These are phyloP conservation scores for Lepidurus arcticus DNA, from an alignment of 1,140 invertebrate species.

Conservation along the genomic window DNA sequence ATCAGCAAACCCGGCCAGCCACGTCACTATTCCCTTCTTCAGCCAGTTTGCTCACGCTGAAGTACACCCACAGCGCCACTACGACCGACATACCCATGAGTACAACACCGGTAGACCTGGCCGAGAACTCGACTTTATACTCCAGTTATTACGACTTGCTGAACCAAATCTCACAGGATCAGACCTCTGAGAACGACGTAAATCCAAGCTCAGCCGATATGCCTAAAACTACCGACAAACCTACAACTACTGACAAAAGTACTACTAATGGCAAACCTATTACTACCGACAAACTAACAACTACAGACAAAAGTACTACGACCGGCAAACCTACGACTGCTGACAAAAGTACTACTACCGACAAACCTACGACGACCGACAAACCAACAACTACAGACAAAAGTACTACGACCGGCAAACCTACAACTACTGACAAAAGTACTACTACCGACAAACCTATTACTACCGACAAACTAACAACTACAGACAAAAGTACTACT, in stretches of 20 bases:
- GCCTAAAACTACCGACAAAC: not conserved
- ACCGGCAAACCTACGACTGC: not conserved
- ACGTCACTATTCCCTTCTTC: not conserved
- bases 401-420: not conserved
- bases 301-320: not conserved
- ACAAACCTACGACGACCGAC: not conserved
- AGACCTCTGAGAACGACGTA: not conserved
- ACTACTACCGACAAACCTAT: not conserved
- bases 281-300: not conserved
- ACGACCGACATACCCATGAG: not conserved
- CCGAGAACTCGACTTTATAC: not conserved
- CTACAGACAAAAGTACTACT: not conserved
- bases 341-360: not conserved
- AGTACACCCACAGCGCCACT: constrained; percentile 12
- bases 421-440: not conserved
- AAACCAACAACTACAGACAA: not conserved
- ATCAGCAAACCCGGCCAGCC: not conserved
- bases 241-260: too few relatives aligned
- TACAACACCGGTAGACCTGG: not conserved
- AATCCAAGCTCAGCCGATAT: not conserved
- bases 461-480: not conserved
- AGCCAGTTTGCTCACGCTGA: not conserved
- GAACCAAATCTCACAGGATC: not conserved
- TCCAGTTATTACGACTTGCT: not conserved
- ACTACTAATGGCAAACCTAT: not conserved